phyloP scores from a whole-genome alignment of 2,888 invertebrate genomes.

The Maniola hyperantus region DNA sequence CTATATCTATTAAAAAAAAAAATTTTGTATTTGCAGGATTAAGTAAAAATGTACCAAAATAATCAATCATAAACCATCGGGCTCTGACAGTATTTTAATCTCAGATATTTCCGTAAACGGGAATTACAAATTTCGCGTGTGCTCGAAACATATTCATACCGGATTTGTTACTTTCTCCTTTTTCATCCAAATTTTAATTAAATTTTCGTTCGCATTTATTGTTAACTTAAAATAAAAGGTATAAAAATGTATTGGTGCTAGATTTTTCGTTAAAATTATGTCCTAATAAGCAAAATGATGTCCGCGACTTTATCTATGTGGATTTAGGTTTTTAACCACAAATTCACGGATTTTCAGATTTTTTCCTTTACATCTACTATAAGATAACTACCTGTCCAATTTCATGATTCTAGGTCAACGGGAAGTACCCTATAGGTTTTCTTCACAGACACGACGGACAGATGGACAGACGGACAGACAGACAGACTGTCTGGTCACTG shows the following conservation, averaged over 20 bases:
- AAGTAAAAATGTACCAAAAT: slow-evolving; percentile 20
- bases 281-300: neutral
- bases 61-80: slow-evolving; percentile 39
- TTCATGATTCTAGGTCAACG: no score
- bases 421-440: no score
- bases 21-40: neutral
- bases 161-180: slow-evolving; percentile 26
- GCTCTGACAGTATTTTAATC: slow-evolving; percentile 37
- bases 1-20: no score
- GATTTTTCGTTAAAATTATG: no score
- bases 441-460: no score
- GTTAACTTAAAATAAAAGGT: neutral
- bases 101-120: slow-evolving; percentile 33
- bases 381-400: no score
- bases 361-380: no score
- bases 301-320: slow-evolving; percentile 22
- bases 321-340: no score
- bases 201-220: slow-evolving; percentile 6
- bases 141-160: slow-evolving; percentile 26
- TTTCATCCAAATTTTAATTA: slow-evolving; percentile 14
- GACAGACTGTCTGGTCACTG: no score
- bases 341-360: no score
- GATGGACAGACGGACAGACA: no score
- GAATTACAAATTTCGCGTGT: slow-evolving; percentile 32
- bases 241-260: neutral